These are phyloP conservation scores for Arctopsyche grandis DNA, from an alignment of 1,140 invertebrate species.

Conservation along the genomic window DNA sequence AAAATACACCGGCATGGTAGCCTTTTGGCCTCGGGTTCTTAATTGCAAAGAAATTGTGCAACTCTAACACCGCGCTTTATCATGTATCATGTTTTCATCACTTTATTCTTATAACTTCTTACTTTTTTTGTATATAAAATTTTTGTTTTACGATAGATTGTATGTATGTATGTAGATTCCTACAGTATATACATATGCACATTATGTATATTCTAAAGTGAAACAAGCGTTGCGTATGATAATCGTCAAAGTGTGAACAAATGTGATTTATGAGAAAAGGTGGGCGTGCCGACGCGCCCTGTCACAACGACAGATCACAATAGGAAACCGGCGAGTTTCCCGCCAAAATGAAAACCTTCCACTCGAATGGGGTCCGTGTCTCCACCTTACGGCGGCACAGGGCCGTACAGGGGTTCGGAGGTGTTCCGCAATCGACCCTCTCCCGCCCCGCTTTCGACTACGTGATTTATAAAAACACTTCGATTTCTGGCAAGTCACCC, in stretches of 20 bases:
- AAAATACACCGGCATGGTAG: too few species aligned
- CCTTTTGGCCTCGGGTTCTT: too few species aligned
- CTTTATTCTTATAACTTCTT: too few species aligned
- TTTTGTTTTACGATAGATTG: too few species aligned
- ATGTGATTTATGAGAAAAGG: slow-evolving; percentile 14
- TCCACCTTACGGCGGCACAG: background rate
- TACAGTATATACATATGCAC: too few species aligned
- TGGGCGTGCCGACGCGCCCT: background rate
- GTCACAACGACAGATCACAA: slow-evolving; percentile 12
- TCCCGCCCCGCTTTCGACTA: background rate
- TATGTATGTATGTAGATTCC: too few species aligned
- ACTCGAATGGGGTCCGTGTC: background rate
- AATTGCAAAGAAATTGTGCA: too few species aligned
- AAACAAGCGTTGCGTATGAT: background rate
- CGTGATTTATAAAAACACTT: slow-evolving; percentile 43
- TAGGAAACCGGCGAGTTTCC: slow-evolving; percentile 16
- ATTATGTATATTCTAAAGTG: too few species aligned
- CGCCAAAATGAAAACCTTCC: slow-evolving; percentile 2
- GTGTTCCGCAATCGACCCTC: background rate
- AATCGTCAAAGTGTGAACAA: slow-evolving; percentile 8
- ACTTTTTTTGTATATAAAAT: too few species aligned
- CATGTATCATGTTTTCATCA: too few species aligned
- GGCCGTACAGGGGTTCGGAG: background rate
- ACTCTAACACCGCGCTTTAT: too few species aligned
- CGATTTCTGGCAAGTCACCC: slow-evolving; percentile 37